Conservation (phyloP, 2,888 invertebrate genomes). For the Ligdia adustata region DNA sequence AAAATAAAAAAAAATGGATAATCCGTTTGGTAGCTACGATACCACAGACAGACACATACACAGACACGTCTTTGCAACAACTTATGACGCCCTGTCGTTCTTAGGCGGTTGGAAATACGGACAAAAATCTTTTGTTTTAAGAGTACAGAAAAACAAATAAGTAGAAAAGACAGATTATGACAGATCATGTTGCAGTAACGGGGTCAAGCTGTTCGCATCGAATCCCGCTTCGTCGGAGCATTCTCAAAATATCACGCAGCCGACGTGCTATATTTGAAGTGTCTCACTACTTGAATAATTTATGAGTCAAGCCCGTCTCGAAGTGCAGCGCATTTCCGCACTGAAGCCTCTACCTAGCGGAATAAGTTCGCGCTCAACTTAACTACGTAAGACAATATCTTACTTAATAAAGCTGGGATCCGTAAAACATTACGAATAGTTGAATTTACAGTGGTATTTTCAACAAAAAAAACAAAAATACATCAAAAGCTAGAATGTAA, state of each 20-base stretch:
- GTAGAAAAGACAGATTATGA: too few species aligned
- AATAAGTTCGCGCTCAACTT: slow-evolving; percentile 56
- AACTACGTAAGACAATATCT: slow-evolving; percentile 40
- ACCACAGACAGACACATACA: too few species aligned
- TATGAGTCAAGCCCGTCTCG: slow-evolving; percentile 74
- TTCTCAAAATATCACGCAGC: slow-evolving; percentile 75
- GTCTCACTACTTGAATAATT: slow-evolving; percentile 81
- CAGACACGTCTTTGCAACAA: too few species aligned
- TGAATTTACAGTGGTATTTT: too few species aligned
- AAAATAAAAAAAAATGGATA: too few species aligned
- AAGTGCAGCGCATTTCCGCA: slow-evolving; percentile 71
- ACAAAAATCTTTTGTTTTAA: too few species aligned
- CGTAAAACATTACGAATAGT: slow-evolving; percentile 17
- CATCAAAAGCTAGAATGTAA: too few species aligned
- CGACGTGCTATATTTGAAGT: slow-evolving; percentile 77
- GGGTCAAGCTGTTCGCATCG: slow-evolving; percentile 55
- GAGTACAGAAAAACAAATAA: too few species aligned
- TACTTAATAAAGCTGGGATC: slow-evolving; percentile 8
- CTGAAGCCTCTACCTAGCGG: slow-evolving; percentile 57
- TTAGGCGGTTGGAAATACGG: too few species aligned
- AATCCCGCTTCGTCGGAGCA: slow-evolving; percentile 45
- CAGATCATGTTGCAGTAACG: slow-evolving; percentile 38
- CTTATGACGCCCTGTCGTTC: too few species aligned
- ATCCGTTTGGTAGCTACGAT: too few species aligned
- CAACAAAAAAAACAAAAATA: too few species aligned